Base-by-base conservation (phyloP, 2,888 invertebrate species). In the Malacosoma neustria region DNA sequence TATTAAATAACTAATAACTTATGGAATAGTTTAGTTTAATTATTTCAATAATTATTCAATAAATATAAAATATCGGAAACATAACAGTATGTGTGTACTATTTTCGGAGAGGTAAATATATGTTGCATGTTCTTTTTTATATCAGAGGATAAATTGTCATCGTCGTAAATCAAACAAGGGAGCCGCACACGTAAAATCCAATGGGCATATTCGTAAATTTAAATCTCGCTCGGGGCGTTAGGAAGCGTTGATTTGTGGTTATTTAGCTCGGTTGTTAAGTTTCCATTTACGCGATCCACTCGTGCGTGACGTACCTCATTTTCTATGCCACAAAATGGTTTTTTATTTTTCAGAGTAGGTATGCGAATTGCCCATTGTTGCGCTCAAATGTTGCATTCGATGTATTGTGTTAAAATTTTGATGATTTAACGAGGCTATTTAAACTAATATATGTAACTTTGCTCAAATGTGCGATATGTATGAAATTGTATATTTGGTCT, bases 231-330 rank as follows among this genome's bases (percentile, higher is more conserved):
- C 61, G 61, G 70, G 67, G 82, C 65, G 81, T 81, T 81, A 80
- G 80, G 68, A 73, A 57, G 61, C 73, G 55, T 80, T 84, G 84
- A 85, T 85, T 85, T 85, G 84, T 82, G 84, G 84, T 79, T 85
- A 82, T 82, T 82, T 82, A 81, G 80, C 68, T 71, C 77, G 79
- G 72, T 68, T 73, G 80, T 84, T 82, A 80, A 77, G 72, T 77
- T 76, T 72, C 82, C 81, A 82, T 84, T 84, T 70, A 74, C 63
- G 60, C 41, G 48, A 54, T 42, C 58, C 72, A 58, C 66, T 73
- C 82, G 81, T 80, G 81, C 76, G 80, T 66, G 75, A 76, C 48
- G 57, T 66, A 66, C 74, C 68, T 69, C 73, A 67, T 72, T 80
- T 75, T 66, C 69, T 62, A 77, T 70, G 62, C 22, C 22, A 22